Conservation (phyloP, 2,888 invertebrate genomes). For the Parnassius orleans region DNA sequence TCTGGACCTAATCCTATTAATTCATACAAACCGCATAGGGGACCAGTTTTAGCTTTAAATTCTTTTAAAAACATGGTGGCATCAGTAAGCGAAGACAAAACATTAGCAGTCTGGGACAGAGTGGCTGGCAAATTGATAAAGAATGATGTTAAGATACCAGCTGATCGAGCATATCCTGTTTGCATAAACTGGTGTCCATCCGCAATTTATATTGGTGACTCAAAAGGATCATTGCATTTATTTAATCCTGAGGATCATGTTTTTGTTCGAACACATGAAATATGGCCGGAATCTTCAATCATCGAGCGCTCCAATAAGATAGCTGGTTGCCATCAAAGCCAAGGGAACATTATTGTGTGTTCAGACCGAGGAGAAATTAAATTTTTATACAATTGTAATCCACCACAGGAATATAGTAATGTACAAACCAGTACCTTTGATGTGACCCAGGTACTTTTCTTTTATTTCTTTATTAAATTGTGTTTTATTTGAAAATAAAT, state of each 20-base stretch:
- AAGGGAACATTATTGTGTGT: constrained; percentile 65
- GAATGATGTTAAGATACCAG: constrained; percentile 61
- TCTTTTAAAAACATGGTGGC: constrained; percentile 70
- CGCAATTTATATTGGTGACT: constrained; percentile 70
- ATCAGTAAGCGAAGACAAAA: constrained; percentile 81
- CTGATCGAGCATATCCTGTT: constrained; percentile 63
- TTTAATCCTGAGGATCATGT: constrained; percentile 59
- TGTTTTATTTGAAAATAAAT: neutral
- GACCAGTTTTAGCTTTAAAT: constrained; percentile 72
- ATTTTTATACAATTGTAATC: constrained; percentile 68
- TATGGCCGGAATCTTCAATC: constrained; percentile 63
- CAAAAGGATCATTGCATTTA: constrained; percentile 66
- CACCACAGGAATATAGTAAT: constrained; percentile 61
- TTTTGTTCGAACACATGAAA: constrained; percentile 53
- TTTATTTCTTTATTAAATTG: neutral
- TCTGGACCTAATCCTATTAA: constrained; percentile 58
- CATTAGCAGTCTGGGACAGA: constrained; percentile 79
- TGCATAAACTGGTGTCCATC: constrained; percentile 66
- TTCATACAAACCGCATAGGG: constrained; percentile 74
- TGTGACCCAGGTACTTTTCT: constrained; percentile 62
- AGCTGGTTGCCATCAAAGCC: constrained; percentile 63
- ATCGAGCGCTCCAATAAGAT: constrained; percentile 63
- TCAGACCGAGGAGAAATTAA: constrained; percentile 73
- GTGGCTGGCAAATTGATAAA: constrained; percentile 68
- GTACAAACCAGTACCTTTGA: constrained; percentile 61